Percentiles rank a stretch among this genome's conserved stretches.
phyloP scores from a whole-genome alignment of 2,113 vertebrate species.

The Gallinago paraguaiae region DNA sequence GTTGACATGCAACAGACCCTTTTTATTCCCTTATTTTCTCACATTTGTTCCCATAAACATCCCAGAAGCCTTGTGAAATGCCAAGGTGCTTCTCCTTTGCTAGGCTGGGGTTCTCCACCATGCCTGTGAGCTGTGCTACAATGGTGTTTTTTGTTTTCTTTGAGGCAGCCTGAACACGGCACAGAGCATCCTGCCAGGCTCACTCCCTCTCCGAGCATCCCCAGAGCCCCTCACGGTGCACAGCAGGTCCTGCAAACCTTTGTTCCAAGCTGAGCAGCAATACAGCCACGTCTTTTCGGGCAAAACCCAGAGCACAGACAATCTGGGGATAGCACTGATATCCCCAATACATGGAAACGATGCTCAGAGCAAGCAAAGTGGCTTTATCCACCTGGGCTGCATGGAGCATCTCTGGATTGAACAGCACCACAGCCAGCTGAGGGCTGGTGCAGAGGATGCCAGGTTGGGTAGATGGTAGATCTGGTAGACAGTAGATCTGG shows the following conservation, averaged over 20 bases:
- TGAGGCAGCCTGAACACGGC: background rate
- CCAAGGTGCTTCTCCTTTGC: background rate
- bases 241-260: background rate
- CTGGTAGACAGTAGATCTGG: no score
- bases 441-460: background rate
- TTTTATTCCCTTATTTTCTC: background rate
- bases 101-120: background rate
- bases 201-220: background rate
- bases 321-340: no score
- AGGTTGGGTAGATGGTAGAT: background rate
- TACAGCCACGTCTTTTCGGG: accelerated
- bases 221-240: background rate
- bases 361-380: background rate
- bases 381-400: background rate
- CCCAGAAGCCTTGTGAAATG: background rate
- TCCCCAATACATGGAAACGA: background rate
- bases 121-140: accelerated
- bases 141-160: background rate
- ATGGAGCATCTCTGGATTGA: background rate
- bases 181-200: background rate
- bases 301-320: background rate
- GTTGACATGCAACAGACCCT: accelerated
- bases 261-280: background rate
- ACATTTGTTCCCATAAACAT: background rate
- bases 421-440: accelerated